A percentile compares a stretch with the other conserved stretches of the same genome.
These are phyloP conservation scores for Melanotaenia duboulayi DNA, from an alignment of 2,113 vertebrate genomes.

Conservation along the genomic window DNA sequence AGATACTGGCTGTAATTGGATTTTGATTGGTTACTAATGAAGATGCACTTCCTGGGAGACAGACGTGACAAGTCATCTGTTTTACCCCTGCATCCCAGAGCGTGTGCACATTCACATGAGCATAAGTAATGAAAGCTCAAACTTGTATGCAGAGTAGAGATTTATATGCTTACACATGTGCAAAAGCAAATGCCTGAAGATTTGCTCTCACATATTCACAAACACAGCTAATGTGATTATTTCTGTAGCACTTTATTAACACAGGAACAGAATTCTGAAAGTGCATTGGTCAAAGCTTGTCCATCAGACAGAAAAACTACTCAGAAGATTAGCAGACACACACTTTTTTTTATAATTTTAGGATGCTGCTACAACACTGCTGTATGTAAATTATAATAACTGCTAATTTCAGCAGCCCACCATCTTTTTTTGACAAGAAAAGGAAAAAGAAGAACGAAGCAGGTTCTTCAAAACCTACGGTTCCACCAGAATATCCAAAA, in stretches of 20 bases:
- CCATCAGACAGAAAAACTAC: too few relatives aligned
- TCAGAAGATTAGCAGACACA: too few relatives aligned
- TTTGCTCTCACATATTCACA: neutral
- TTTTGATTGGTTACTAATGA: conserved; percentile 86
- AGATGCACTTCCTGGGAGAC: conserved; percentile 81
- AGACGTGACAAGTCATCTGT: conserved; percentile 79
- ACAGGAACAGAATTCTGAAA: rapidly evolving
- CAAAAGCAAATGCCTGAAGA: neutral
- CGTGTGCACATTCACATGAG: conserved; percentile 17
- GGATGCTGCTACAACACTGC: too few relatives aligned
- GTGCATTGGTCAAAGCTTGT: neutral
- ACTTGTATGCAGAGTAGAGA: neutral
- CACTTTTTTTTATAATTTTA: too few relatives aligned
- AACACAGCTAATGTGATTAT: neutral
- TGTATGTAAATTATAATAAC: too few relatives aligned
- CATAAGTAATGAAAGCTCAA: conserved; percentile 10
- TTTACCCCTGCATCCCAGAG: conserved; percentile 49
- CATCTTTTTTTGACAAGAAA: too few relatives aligned
- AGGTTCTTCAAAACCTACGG: too few relatives aligned
- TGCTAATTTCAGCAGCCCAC: too few relatives aligned
- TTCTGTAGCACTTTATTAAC: neutral
- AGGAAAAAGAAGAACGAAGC: too few relatives aligned
- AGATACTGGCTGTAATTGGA: conserved; percentile 84
- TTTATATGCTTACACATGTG: neutral
- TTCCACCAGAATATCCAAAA: too few relatives aligned